Evolutionary conservation across 2,797 vertebrate species (phyloP).

Genomic region (Poecilia picta): DNA sequence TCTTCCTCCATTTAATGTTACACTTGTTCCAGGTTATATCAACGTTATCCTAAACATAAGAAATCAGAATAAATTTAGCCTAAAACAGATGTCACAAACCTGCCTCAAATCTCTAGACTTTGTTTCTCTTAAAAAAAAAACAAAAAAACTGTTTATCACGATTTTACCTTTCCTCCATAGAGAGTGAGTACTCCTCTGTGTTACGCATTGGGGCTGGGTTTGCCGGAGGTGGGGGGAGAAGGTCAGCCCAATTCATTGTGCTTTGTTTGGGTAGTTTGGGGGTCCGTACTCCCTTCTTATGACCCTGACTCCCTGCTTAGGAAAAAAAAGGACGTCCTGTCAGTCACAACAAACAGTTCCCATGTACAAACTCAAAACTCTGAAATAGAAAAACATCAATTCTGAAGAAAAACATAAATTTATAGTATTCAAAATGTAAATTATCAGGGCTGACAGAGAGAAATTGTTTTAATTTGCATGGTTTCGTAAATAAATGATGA

Average conservation of each 20-base stretch:
- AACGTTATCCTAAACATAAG: not conserved
- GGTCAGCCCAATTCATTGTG: slow-evolving; percentile 97
- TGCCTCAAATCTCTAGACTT: not conserved
- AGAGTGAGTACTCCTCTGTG: slow-evolving; percentile 89
- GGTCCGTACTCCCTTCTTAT: slow-evolving; percentile 92
- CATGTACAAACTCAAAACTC: slow-evolving; percentile 25
- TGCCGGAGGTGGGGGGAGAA: slow-evolving; percentile 93
- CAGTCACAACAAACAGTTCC: slow-evolving; percentile 39
- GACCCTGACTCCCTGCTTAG: slow-evolving; percentile 94
- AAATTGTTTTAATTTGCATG: slow-evolving; percentile 47
- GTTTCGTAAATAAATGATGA: slow-evolving; percentile 32
- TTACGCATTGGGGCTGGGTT: slow-evolving; percentile 91
- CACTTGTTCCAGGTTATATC: not conserved
- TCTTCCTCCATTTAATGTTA: not conserved
- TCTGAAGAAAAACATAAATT: slow-evolving; percentile 62
- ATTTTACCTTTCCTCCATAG: slow-evolving; percentile 89
- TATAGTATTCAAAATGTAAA: slow-evolving; percentile 53
- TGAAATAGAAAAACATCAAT: slow-evolving; percentile 41
- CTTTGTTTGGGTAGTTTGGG: slow-evolving; percentile 93
- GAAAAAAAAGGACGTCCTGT: slow-evolving; percentile 41
- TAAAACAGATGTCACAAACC: not conserved
- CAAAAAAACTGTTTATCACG: slow-evolving; percentile 7
- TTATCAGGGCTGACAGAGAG: slow-evolving; percentile 56
- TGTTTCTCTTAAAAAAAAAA: not conserved
- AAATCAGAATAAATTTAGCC: not conserved